phyloP scores from a whole-genome alignment of 2,113 vertebrate species.

The Malurus melanocephalus region DNA sequence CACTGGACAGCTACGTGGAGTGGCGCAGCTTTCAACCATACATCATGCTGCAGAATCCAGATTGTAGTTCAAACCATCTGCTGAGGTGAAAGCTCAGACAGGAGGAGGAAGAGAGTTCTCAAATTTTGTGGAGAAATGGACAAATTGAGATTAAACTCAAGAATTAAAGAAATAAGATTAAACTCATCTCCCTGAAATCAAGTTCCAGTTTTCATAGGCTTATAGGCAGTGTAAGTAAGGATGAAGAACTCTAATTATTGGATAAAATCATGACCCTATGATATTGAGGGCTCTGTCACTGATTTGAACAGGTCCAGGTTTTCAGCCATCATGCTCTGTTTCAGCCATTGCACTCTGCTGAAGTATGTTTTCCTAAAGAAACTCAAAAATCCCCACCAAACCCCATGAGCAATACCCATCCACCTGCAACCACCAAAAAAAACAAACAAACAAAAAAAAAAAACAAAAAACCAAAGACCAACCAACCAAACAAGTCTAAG shows the following conservation, averaged over 20 bases:
- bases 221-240: not conserved
- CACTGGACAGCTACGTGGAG: not conserved
- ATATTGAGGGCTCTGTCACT: not conserved
- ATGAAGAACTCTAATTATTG: not conserved
- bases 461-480: not conserved
- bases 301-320: not conserved
- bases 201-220: not conserved
- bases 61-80: not conserved
- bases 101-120: not conserved
- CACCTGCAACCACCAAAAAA: too few species aligned
- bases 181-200: not conserved
- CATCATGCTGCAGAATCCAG: not conserved
- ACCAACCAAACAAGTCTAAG: not conserved
- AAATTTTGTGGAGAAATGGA: not conserved
- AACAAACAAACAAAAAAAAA: too few species aligned
- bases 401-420: fast-evolving
- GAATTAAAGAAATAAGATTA: not conserved
- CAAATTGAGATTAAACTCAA: not conserved
- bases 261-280: not conserved
- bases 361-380: not conserved
- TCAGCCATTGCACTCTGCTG: not conserved
- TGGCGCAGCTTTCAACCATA: not conserved
- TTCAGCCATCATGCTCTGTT: not conserved
- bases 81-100: not conserved
- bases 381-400: fast-evolving